Conservation (phyloP, 2,888 invertebrate genomes). For the Seladonia tumulorum region DNA sequence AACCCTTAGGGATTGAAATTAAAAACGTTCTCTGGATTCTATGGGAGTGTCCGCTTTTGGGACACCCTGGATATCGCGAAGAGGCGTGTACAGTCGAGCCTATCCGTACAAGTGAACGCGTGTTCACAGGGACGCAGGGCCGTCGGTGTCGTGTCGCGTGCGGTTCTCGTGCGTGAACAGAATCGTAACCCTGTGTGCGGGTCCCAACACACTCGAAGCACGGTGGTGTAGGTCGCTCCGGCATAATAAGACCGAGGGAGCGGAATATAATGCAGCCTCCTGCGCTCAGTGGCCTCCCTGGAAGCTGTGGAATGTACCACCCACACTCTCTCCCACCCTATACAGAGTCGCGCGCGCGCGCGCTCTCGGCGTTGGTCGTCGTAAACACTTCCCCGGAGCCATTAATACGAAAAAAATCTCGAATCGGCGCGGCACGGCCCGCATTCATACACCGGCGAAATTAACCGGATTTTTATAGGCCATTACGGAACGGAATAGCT, state of each 20-base stretch:
- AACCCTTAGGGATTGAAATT: background rate
- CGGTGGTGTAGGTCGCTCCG: slow-evolving; percentile 57
- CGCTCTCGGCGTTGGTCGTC: slow-evolving; percentile 42
- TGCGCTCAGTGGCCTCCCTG: slow-evolving; percentile 70
- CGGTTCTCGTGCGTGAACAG: slow-evolving; percentile 20
- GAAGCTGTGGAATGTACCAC: slow-evolving; percentile 77
- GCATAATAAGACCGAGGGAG: slow-evolving; percentile 75
- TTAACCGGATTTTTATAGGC: slow-evolving; percentile 18
- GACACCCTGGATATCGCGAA: background rate
- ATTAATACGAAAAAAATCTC: slow-evolving; percentile 63
- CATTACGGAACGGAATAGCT: background rate
- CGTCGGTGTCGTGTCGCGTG: background rate
- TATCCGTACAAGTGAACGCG: slow-evolving; percentile 13
- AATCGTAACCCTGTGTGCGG: slow-evolving; percentile 25
- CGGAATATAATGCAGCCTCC: slow-evolving; percentile 71
- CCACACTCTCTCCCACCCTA: slow-evolving; percentile 49
- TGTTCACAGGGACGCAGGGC: slow-evolving; percentile 15
- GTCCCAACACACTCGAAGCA: slow-evolving; percentile 21
- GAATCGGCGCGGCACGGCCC: slow-evolving; percentile 1
- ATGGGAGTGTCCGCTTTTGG: background rate
- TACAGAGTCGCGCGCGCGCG: slow-evolving; percentile 12
- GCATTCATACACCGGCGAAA: background rate
- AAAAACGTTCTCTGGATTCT: background rate
- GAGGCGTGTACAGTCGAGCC: background rate
- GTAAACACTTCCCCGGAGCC: slow-evolving; percentile 63